Conservation (phyloP, 1,140 invertebrate species). For the Halictus rubicundus region DNA sequence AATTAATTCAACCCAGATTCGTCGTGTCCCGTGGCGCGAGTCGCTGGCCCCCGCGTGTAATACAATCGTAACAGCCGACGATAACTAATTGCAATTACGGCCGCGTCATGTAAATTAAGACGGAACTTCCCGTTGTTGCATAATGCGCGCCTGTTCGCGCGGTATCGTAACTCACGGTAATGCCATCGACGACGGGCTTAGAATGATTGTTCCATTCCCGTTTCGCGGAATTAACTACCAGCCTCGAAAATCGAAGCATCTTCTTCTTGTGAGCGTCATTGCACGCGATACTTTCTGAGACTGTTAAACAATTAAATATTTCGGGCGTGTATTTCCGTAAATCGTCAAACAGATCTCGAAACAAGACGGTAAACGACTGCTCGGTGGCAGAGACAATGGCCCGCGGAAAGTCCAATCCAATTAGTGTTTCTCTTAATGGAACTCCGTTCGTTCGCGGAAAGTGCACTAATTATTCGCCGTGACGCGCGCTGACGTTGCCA, state of each 20-base stretch:
- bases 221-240: too few species aligned
- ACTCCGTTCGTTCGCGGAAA: background rate
- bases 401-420: background rate
- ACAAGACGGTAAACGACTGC: background rate
- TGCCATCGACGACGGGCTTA: background rate
- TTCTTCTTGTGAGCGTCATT: too few species aligned
- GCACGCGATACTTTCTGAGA: too few species aligned
- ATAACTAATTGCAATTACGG: too few species aligned
- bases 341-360: background rate
- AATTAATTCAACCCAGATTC: constrained; percentile 42
- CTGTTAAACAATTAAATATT: too few species aligned
- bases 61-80: constrained; percentile 4
- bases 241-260: too few species aligned
- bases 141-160: background rate
- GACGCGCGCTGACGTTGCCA: too few species aligned
- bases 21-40: constrained; percentile 4
- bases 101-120: constrained; percentile 6
- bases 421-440: constrained; percentile 28
- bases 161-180: background rate
- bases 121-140: background rate
- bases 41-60: background rate
- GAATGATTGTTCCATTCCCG: too few species aligned
- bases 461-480: constrained; percentile 18
- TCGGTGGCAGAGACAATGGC: background rate
- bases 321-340: too few species aligned